Base-by-base conservation (phyloP, 2,113 vertebrate genomes). In the Anoura caudifer region DNA sequence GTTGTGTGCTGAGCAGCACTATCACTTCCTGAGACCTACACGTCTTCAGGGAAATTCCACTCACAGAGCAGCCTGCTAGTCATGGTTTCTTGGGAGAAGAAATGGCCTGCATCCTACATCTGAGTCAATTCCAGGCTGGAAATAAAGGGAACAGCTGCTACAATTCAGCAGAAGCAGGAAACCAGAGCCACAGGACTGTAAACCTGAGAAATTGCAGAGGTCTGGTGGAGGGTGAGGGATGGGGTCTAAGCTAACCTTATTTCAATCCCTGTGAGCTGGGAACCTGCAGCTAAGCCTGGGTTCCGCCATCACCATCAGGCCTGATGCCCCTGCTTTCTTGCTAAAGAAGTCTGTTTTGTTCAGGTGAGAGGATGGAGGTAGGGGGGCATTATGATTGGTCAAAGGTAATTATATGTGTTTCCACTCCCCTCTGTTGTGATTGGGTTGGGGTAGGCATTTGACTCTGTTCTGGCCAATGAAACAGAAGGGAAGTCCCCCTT, bases 131-230 rank as follows among this genome's bases (percentile, higher is more conserved):
- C 90, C 92, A 84, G 93, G 95, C 50, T 84, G 76, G 80, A 90
- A 97, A 87, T 69, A 91, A 96, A 96, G 92, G 65, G 65, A 95
- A 92, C 92, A 88, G 96, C 84, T 81, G 96, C 77, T 76, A 47
- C 80, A 90, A 96, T 70, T 86, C 92, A 77, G 70, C 84, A 80
- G 92, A 87, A 92, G 76, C 80, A 86, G 90, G 92, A 97, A 95
- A 59, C 17, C 70, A 61, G 75, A 93, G 95, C 63, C 72, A 20
- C 43, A 26, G n/a, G 67, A 56, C 14, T 33, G 22, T 10, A 41
- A 95, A 87, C 75, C 56, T 83, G 87, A 90, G 87, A 79, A 80
- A 92, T 11, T 54, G 50, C 36, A 77, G 80, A 47, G 92, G 93
- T 67, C 90, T 83, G 20, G 24, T 3, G 41, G 56, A 81, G 28